Conservation (phyloP, 2,113 vertebrate genomes). For the Thunnus thynnus region DNA sequence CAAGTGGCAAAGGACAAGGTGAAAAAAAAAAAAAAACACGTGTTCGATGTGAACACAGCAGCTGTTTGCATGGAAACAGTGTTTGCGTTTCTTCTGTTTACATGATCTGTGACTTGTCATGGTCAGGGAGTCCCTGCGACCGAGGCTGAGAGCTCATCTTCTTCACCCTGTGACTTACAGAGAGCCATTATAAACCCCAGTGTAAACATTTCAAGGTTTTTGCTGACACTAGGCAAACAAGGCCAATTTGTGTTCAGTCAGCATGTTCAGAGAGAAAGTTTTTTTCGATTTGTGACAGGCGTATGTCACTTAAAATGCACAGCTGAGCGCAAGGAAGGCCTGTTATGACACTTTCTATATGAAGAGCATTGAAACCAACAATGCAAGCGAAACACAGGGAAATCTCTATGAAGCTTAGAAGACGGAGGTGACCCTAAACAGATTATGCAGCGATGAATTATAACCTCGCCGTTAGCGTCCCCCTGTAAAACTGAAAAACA, state of each 20-base stretch:
- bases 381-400: too few species aligned
- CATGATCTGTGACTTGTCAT: constrained; percentile 18
- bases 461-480: too few species aligned
- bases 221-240: constrained; percentile 30
- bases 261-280: background rate
- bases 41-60: constrained; percentile 35
- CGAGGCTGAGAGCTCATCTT: background rate
- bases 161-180: background rate
- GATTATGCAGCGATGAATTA: constrained; percentile 17
- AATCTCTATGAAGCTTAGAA: background rate
- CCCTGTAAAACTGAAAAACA: too few species aligned
- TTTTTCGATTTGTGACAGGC: background rate
- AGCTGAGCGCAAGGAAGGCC: background rate
- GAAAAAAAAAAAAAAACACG: constrained; percentile 1
- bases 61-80: constrained; percentile 50
- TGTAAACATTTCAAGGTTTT: constrained; percentile 1
- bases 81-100: constrained; percentile 41
- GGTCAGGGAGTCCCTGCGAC: constrained; percentile 10
- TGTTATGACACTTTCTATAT: background rate
- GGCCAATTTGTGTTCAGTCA: constrained; percentile 14
- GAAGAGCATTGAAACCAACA: background rate
- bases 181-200: background rate
- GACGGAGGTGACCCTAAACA: constrained; percentile 21
- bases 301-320: background rate
- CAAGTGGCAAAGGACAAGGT: constrained; percentile 10